Evolutionary conservation across 2,113 vertebrate species (phyloP), one percentile per base, ranked within the genome.

Genomic region (Apodemus speciosus): DNA sequence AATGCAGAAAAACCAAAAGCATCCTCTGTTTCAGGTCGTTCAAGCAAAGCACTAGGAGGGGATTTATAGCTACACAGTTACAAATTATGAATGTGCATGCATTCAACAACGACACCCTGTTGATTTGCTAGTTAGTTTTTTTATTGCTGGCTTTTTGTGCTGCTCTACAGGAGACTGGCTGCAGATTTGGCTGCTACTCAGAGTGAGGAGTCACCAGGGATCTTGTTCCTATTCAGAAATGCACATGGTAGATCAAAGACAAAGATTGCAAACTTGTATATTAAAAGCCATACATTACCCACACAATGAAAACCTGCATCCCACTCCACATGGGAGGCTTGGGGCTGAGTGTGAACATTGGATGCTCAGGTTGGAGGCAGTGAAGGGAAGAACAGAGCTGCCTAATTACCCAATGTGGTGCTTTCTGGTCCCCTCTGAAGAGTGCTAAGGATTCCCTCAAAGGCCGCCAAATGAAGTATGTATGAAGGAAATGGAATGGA

Each of bases 41-140:
- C 15, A 38, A 21, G 15, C 77, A 88, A 62, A 80, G 85, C 95
- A 71, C 85, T 96, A 83, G 91, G 58, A 97, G 92, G 92, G 91
- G 94, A 91, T 51, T 51, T 94, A 81, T 95, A 97, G 97, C 94
- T 84, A 49, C 64, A 84, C 94, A 96, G 93, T 97, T 97, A 81
- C 94, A 95, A 89, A 81, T 94, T 97, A 88, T 96, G 97, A 96
- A 97, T 96, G 95, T 92, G 93, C 38, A 49, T 83, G 96, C 96
- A 90, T 94, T 96, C 85, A 72, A 64, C 83, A 97, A 97, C 72
- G 86, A 84, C 94, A 95, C 96, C 93, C 96, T 92, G 91, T 94
- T 95, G 27, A 92, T 95, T 56, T 93, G 94, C 94, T 95, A 51
- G 95, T 92, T 11, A 20, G 76, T 84, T 96, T 97, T 73, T 96